These are phyloP conservation scores for Anastrepha obliqua DNA, from an alignment of 1,140 invertebrate species.

Conservation along the genomic window DNA sequence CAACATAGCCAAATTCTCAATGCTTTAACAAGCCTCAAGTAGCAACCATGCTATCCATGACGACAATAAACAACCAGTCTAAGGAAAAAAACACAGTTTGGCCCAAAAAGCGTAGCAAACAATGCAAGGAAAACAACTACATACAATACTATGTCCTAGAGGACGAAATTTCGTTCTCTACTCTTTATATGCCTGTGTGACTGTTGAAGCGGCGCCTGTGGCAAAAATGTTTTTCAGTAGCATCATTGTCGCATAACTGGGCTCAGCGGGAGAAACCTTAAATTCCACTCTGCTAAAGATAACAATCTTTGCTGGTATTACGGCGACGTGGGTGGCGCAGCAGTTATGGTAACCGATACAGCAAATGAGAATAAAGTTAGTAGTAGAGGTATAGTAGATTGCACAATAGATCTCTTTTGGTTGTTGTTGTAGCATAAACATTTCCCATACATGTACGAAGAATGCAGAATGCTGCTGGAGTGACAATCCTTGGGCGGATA, in stretches of 20 bases:
- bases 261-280: constrained; percentile 42
- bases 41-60: constrained; percentile 57
- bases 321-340: neutral
- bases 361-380: neutral
- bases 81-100: neutral
- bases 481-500: too few species aligned
- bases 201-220: neutral
- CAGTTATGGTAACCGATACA: neutral
- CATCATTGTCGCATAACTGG: constrained; percentile 37
- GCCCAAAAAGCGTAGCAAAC: constrained; percentile 61
- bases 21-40: constrained; percentile 48
- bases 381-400: too few species aligned
- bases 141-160: constrained; percentile 57
- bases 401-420: too few species aligned
- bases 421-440: too few species aligned
- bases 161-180: constrained; percentile 14
- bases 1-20: constrained; percentile 11
- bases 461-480: too few species aligned
- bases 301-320: neutral
- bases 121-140: constrained; percentile 61
- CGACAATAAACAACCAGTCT: constrained; percentile 56
- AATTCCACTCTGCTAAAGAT: constrained; percentile 26
- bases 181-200: neutral
- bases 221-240: constrained; percentile 8
- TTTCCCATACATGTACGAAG: too few species aligned